Base-by-base conservation (phyloP, 2,113 vertebrate genomes). In the Cynoglossus semilaevis region DNA sequence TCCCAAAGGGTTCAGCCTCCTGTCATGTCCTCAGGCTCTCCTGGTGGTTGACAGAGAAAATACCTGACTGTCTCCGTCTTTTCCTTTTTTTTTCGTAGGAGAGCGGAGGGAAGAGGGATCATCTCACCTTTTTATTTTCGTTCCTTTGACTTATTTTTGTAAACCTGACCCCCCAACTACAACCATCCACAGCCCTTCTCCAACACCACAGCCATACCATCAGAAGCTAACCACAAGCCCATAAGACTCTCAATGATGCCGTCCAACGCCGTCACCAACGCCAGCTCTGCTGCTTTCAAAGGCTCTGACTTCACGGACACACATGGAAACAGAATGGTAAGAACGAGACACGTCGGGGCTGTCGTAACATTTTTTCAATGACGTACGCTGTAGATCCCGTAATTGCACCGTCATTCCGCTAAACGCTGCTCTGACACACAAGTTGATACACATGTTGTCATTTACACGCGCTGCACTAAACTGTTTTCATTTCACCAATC, bases 211-310 rank as follows among this genome's bases (percentile, higher is more conserved):
- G 6, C 11, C 49, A 36, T 63, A 45, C 55, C 50, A 37, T 68
- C 63, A 54, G 54, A 12, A 16, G 35, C 9, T 1, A 15, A 49
- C 44, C 41, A 42, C 49, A 70, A 67, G 45, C 45, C 58, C 64
- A 18, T 34, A 67, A 67, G 55, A 63, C 44, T 63, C 56, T 11
- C 70, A 74, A 85, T 56, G 44, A 94, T 94, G 93, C 93, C 92
- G 76, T 94, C 93, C 92, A 94, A 92, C 79, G 76, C 73, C 76
- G 89, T 80, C 70, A 76, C 87, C 82, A 80, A 82, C 72, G 36
- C 79, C 67, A 51, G 74, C 67, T 60, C 75, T 51, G 10, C 81
- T 17, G 38, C 76, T 4, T 85, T 88, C 82, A 91, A 89, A 83
- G 70, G 68, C 71, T 70, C 88, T 8, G 87, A 89, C 79, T 84